A percentile compares a stretch with the other conserved stretches of the same genome.
Conservation (phyloP, 2,888 invertebrate genomes). For the Zeuzera pyrina region DNA sequence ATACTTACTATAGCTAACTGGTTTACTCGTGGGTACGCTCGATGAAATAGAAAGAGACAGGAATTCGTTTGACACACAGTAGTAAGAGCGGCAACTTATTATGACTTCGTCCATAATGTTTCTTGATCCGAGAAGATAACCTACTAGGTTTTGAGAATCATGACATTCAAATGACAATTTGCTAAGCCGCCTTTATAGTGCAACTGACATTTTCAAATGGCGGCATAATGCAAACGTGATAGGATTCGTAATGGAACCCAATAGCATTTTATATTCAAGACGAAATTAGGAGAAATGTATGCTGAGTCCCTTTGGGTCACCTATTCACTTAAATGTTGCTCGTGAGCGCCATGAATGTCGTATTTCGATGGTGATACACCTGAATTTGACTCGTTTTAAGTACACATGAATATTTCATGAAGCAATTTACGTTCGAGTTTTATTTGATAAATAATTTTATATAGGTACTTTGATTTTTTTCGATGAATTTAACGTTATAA, state of each 20-base stretch:
- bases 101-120: too few species aligned
- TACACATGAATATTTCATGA: constrained; percentile 30
- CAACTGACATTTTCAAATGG: constrained; percentile 31
- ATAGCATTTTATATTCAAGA: constrained; percentile 8
- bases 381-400: constrained; percentile 26
- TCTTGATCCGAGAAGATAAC: too few species aligned
- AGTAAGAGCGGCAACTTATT: too few species aligned
- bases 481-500: too few species aligned
- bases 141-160: too few species aligned
- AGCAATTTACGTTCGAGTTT: constrained; percentile 10
- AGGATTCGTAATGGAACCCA: constrained; percentile 13
- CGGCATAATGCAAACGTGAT: constrained; percentile 22
- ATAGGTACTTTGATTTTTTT: not conserved
- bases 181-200: constrained; percentile 1
- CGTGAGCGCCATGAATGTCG: constrained; percentile 26
- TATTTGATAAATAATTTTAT: not conserved
- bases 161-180: constrained; percentile 4
- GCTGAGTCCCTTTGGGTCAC: constrained; percentile 23
- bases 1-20: too few species aligned
- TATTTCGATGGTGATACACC: constrained; percentile 17
- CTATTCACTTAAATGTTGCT: constrained; percentile 25
- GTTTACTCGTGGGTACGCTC: too few species aligned
- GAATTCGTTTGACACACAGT: too few species aligned
- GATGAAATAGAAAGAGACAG: too few species aligned
- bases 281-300: constrained; percentile 14